phyloP scores from a whole-genome alignment of 2,797 vertebrate genomes.

The Xenentodon cancila region DNA sequence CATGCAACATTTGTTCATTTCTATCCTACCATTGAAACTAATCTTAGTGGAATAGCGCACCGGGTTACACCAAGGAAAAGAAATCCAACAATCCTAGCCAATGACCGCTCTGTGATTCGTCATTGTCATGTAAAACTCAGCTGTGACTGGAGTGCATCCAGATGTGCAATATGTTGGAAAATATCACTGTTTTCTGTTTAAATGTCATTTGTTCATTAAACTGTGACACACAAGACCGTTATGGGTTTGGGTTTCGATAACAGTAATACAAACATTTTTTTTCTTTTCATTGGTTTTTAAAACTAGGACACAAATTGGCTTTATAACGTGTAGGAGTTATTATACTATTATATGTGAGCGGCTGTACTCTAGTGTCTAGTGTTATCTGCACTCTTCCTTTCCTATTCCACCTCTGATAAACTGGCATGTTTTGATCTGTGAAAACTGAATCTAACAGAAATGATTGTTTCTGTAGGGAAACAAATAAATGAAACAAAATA shows the following conservation, averaged over 20 bases:
- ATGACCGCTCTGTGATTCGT: too few species aligned
- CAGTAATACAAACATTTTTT: neutral
- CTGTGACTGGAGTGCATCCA: constrained; percentile 1
- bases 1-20: neutral
- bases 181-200: neutral
- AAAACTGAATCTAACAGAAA: neutral
- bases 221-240: neutral
- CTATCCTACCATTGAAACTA: neutral
- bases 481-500: neutral
- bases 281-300: neutral
- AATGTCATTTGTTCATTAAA: neutral
- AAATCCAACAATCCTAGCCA: neutral
- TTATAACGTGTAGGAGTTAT: neutral
- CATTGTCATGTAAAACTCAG: neutral
- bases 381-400: neutral
- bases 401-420: neutral
- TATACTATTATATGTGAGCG: too few species aligned
- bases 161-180: neutral
- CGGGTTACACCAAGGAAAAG: neutral
- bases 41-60: too few species aligned
- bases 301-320: neutral
- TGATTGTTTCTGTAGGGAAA: neutral
- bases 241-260: neutral
- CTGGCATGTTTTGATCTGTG: neutral
- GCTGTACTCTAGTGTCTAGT: too few species aligned